Evolutionary conservation across 1,140 invertebrate genomes (phyloP).

Genomic region (Platyura marginata): DNA sequence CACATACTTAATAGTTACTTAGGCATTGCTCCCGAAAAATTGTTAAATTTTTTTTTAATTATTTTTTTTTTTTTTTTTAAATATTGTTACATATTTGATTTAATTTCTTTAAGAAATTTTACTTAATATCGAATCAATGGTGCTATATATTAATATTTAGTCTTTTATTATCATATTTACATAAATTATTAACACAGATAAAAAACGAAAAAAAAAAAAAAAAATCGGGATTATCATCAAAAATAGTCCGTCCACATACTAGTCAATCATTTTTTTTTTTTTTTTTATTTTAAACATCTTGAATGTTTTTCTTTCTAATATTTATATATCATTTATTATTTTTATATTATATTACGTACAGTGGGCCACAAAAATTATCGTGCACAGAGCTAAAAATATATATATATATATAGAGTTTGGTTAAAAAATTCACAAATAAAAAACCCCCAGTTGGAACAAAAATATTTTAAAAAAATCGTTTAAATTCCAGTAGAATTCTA

Average conservation of each 20-base stretch:
- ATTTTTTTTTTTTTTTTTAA: not conserved
- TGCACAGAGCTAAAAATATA: not conserved
- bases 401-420: not conserved
- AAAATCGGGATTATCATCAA: not conserved
- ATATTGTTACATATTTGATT: not conserved
- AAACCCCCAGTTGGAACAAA: too few species aligned
- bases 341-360: not conserved
- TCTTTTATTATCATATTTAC: not conserved
- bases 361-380: not conserved
- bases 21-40: too few species aligned
- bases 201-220: not conserved
- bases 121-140: too few species aligned
- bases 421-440: not conserved
- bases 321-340: not conserved
- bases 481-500: too few species aligned
- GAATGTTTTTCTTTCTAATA: not conserved
- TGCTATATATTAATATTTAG: not conserved
- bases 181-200: not conserved
- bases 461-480: too few species aligned
- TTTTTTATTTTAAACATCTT: not conserved
- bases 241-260: not conserved
- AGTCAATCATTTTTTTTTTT: not conserved
- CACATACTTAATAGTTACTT: too few species aligned
- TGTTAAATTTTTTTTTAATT: not conserved
- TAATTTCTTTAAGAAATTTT: not conserved